phyloP scores from a whole-genome alignment of 2,797 vertebrate species.

The Tokudaia tokunoshimensis region DNA sequence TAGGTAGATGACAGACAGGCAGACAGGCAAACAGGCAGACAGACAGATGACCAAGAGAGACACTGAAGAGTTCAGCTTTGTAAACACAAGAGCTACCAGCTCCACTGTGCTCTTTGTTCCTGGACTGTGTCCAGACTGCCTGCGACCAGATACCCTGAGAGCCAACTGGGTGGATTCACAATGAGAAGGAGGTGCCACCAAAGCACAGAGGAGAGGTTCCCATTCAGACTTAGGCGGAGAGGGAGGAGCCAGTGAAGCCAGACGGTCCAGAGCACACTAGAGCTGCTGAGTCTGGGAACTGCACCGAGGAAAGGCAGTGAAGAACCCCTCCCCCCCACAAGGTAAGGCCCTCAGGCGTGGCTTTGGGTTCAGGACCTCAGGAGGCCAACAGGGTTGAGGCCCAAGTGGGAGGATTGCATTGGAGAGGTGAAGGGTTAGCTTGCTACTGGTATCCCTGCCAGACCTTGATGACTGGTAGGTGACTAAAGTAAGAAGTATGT shows the following conservation, averaged over 20 bases:
- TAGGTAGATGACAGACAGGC: background rate
- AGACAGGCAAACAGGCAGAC: background rate
- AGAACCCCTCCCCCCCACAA: background rate
- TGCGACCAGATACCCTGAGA: background rate
- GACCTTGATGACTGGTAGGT: background rate
- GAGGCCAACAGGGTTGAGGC: background rate
- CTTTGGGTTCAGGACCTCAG: background rate
- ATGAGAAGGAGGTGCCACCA: background rate
- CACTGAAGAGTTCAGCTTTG: background rate
- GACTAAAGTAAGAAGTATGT: background rate
- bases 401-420: background rate
- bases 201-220: background rate
- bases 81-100: background rate
- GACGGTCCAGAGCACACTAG: background rate
- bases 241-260: background rate
- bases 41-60: background rate
- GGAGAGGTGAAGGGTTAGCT: background rate
- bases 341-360: background rate
- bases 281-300: background rate
- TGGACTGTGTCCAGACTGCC: background rate
- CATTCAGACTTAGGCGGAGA: background rate
- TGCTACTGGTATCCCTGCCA: background rate
- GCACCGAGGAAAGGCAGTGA: background rate
- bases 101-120: accelerated
- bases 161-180: background rate